Conservation (phyloP, 2,888 invertebrate genomes). For the Elaeidobius kamerunicus region DNA sequence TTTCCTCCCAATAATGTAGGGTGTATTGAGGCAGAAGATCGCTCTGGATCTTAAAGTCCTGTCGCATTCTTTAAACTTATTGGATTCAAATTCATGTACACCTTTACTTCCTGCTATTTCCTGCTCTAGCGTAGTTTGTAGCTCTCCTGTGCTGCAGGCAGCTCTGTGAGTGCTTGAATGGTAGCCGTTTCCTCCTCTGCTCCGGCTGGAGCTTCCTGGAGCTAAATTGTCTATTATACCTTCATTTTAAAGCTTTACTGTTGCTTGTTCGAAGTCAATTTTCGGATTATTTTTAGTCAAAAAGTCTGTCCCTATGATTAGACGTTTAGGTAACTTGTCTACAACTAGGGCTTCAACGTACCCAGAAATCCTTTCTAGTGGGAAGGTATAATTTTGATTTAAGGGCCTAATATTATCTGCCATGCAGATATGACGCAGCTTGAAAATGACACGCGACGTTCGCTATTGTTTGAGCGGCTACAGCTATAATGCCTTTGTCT, state of each 20-base stretch:
- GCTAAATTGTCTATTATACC: no score
- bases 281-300: background rate
- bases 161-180: background rate
- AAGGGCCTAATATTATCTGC: no score
- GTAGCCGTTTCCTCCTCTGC: background rate
- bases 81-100: background rate
- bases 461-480: background rate
- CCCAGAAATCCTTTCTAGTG: background rate
- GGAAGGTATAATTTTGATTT: background rate
- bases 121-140: background rate
- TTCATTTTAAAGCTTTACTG: no score
- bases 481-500: slow-evolving; percentile 1
- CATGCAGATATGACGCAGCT: no score
- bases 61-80: background rate
- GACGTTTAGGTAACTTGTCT: background rate
- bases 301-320: background rate
- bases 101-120: background rate
- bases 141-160: background rate
- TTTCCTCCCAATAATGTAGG: background rate
- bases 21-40: background rate
- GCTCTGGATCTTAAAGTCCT: background rate
- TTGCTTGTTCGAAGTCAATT: background rate
- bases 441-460: background rate
- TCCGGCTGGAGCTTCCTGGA: no score
- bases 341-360: background rate